phyloP scores from a whole-genome alignment of 2,888 invertebrate species.

The Leucoma salicis region DNA sequence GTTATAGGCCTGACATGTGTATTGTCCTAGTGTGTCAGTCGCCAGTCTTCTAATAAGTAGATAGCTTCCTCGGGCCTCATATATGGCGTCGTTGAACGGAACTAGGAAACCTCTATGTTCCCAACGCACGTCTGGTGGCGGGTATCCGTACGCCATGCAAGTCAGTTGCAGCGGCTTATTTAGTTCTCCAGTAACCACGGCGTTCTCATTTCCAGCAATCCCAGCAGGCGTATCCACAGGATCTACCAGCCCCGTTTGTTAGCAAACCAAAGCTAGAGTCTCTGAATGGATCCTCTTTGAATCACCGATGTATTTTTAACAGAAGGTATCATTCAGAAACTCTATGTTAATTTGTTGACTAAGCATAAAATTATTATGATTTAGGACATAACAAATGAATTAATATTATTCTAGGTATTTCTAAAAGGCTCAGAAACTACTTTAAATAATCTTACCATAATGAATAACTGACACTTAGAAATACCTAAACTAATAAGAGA shows the following conservation, averaged over 20 bases:
- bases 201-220: conserved; percentile 86
- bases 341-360: conserved; percentile 49
- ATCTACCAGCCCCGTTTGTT: conserved; percentile 72
- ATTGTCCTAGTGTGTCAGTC: conserved; percentile 89
- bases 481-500: conserved; percentile 27
- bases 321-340: conserved; percentile 47
- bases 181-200: conserved; percentile 86
- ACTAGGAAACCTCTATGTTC: conserved; percentile 89
- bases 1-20: conserved; percentile 95
- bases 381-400: conserved; percentile 45
- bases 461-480: conserved; percentile 28
- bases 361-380: conserved; percentile 41
- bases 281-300: conserved; percentile 37
- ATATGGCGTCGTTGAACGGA: conserved; percentile 85
- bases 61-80: conserved; percentile 89
- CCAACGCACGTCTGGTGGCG: conserved; percentile 91
- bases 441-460: background rate
- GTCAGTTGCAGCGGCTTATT: conserved; percentile 87
- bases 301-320: conserved; percentile 11
- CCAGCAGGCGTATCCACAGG: conserved; percentile 81
- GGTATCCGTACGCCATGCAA: conserved; percentile 92
- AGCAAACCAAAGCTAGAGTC: conserved; percentile 37
- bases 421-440: conserved; percentile 11
- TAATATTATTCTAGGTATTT: conserved; percentile 33
- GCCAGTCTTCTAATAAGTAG: conserved; percentile 88